These are phyloP conservation scores for Cerastis leucographa DNA, from an alignment of 2,888 invertebrate genomes.

Conservation along the genomic window DNA sequence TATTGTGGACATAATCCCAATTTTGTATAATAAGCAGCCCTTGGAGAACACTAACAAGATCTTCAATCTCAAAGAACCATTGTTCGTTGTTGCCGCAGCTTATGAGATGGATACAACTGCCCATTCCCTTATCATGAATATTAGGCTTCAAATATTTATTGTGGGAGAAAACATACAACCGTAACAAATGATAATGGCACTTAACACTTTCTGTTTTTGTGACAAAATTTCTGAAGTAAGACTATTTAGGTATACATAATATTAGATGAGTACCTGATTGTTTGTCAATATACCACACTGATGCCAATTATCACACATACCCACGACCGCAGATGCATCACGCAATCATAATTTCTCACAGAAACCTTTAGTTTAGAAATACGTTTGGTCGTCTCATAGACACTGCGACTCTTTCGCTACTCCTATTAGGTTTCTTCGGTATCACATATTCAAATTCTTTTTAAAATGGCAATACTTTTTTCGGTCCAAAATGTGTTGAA, in stretches of 20 bases:
- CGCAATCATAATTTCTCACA: conserved; percentile 13
- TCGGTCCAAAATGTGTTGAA: not conserved
- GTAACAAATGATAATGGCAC: conserved; percentile 4
- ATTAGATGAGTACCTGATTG: not conserved
- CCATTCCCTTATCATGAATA: not conserved
- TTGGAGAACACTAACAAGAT: not conserved
- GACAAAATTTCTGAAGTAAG: conserved; percentile 32
- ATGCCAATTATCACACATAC: conserved; percentile 36
- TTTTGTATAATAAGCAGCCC: not conserved
- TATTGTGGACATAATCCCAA: not conserved
- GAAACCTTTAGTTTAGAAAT: conserved; percentile 5
- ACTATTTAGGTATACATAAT: not conserved
- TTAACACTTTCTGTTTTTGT: conserved; percentile 17
- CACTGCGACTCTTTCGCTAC: not conserved
- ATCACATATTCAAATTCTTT: not conserved
- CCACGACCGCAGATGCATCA: not conserved
- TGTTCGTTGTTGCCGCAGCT: not conserved
- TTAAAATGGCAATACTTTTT: not conserved
- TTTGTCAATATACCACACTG: conserved; percentile 28
- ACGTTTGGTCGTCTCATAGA: not conserved
- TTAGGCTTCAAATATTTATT: not conserved
- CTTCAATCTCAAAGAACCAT: not conserved
- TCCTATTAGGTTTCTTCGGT: too few species aligned
- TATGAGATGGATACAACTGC: not conserved
- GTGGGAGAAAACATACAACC: conserved; percentile 4